Evolutionary conservation across 2,797 vertebrate species (phyloP).

Genomic region (Stomatorhinus walkeri): DNA sequence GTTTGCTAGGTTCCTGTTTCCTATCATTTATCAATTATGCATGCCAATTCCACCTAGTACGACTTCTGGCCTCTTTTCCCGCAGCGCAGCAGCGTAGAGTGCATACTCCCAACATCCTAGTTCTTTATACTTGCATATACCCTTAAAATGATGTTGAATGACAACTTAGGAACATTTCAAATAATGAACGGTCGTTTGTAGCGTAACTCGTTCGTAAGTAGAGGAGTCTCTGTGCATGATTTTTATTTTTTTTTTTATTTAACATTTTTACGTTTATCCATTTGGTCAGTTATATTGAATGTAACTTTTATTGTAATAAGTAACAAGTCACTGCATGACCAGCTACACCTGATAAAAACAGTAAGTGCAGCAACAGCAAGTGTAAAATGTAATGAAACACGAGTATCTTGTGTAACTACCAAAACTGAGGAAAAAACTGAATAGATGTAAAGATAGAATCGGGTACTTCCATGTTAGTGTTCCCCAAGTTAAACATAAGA

Average conservation of each 20-base stretch:
- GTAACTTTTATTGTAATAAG: neutral
- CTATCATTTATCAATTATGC: neutral
- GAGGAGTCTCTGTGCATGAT: neutral
- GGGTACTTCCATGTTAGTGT: neutral
- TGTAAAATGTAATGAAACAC: neutral
- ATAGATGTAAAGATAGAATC: neutral
- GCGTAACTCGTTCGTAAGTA: neutral
- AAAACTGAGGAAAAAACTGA: neutral
- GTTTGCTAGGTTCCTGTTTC: neutral
- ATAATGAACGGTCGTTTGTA: neutral
- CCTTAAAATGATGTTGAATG: neutral
- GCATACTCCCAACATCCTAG: neutral
- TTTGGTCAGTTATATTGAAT: neutral
- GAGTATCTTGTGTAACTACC: neutral
- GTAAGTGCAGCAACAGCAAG: neutral
- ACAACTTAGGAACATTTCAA: neutral
- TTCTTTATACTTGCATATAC: neutral
- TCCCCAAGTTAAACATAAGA: neutral
- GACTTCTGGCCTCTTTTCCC: neutral
- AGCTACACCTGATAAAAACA: neutral
- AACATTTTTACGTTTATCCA: neutral
- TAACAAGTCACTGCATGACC: neutral
- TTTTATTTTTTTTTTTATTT: neutral
- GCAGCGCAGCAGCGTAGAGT: neutral
- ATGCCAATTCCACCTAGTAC: neutral